Base-by-base conservation (phyloP, 2,113 vertebrate genomes). In the Sarotherodon lohbergeri region DNA sequence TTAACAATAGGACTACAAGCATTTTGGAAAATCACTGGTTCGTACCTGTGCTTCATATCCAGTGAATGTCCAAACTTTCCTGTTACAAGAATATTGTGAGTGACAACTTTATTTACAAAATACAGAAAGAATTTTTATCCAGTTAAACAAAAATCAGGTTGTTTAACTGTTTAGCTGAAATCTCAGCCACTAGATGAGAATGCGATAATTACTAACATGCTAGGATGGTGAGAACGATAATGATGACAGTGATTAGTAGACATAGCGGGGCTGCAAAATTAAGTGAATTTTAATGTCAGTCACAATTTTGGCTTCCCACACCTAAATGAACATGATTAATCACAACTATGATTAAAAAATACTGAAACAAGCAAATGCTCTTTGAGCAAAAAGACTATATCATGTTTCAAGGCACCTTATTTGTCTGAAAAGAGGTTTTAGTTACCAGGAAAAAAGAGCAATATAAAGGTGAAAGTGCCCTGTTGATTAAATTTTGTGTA, bases 11-110 rank as follows among this genome's bases (percentile, higher is more conserved):
- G 22, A 11, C 41, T 48, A 76, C 41, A 76, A 48, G 8, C 22
- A 0, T 17, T 76, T 29, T 29, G 4, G 24, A 48, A 48, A 76
- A 76, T 76, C 41, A 29, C 41, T 27, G 41, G 41, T 1, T 2
- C 0, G 1, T 76, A 19, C 3, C 2, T 52, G 5, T 24, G 14
- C 68, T 76, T 76, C 1, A 0, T 29, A 76, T 76, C 9, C 14
- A 48, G 9, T 19, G 24, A 29, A 19, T 46, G 14, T 46, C 68
- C 68, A 76, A 11, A 76, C 14, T 76, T 48, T 76, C 16, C 9
- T 76, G 27, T 19, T 4, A 11, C 14, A 76, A 5, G 43, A 17
- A 46, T 48, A 48, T 6, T 76, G 41, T 19, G 24, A 24, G 27
- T 0, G 41, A 76, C 68, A 48, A 27, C 68, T 29, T 76, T 11